Evolutionary conservation across 2,888 invertebrate species (phyloP).

Genomic region (Sacculina carcini): DNA sequence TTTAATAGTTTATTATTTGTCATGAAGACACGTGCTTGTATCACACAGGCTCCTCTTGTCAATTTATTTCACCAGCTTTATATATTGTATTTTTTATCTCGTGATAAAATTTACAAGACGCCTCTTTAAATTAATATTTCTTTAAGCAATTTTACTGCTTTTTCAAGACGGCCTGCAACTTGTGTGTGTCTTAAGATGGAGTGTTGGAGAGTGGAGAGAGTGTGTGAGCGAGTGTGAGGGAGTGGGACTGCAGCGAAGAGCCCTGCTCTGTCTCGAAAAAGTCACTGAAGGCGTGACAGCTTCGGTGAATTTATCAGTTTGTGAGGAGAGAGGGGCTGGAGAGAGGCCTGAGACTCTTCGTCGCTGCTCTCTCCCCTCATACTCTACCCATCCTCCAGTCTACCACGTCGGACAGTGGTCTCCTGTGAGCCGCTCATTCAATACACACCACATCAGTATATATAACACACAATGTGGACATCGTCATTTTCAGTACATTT

Average conservation of each 20-base stretch:
- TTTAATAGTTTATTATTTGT: no score
- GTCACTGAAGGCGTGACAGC: slow-evolving; percentile 41
- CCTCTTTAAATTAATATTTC: slow-evolving; percentile 2
- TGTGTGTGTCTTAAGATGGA: slow-evolving; percentile 29
- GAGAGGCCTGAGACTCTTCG: slow-evolving; percentile 31
- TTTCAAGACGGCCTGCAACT: background rate
- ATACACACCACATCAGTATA: no score
- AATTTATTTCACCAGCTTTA: no score
- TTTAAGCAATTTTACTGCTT: background rate
- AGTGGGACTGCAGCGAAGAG: slow-evolving; percentile 19
- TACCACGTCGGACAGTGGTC: slow-evolving; percentile 79
- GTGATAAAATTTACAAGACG: background rate
- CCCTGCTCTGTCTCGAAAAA: slow-evolving; percentile 50
- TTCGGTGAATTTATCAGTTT: slow-evolving; percentile 45
- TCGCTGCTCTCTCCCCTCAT: slow-evolving; percentile 48
- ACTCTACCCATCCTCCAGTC: slow-evolving; percentile 41
- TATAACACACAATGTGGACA: no score
- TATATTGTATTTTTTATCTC: background rate
- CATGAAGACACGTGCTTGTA: no score
- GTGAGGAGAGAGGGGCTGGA: slow-evolving; percentile 22
- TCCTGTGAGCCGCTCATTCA: slow-evolving; percentile 33
- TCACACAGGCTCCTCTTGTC: no score
- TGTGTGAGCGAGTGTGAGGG: slow-evolving; percentile 58
- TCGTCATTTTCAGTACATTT: no score
- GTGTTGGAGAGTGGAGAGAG: slow-evolving; percentile 43